Evolutionary conservation across 1,140 invertebrate species (phyloP).

Genomic region (Drosophila nasuta): DNA sequence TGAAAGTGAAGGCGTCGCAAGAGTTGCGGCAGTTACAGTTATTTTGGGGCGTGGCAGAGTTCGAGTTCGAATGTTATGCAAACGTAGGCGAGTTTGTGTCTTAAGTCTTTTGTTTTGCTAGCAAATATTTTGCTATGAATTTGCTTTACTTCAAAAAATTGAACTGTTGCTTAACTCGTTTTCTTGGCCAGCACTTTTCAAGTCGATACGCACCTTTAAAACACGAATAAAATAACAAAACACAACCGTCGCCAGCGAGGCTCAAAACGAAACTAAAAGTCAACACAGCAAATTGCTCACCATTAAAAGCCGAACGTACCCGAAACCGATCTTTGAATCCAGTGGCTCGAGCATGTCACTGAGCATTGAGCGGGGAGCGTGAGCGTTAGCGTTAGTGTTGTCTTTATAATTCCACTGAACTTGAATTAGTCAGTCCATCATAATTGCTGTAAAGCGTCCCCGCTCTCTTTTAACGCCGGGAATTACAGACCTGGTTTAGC

Average conservation of each 20-base stretch:
- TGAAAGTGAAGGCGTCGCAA: constrained; percentile 45
- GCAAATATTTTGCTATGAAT: constrained; percentile 1
- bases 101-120: constrained; percentile 68
- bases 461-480: background rate
- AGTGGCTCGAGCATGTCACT: constrained; percentile 22
- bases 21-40: constrained; percentile 14
- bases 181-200: constrained; percentile 28
- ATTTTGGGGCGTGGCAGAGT: constrained; percentile 27
- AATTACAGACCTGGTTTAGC: background rate
- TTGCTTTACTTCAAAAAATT: constrained; percentile 39
- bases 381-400: constrained; percentile 23
- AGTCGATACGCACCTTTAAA: constrained; percentile 38
- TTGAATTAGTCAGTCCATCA: constrained; percentile 71
- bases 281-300: constrained; percentile 18
- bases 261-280: constrained; percentile 82
- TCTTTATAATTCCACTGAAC: constrained; percentile 62
- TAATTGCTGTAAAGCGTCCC: background rate
- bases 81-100: constrained; percentile 54
- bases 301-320: constrained; percentile 1
- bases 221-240: background rate
- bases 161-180: constrained; percentile 32
- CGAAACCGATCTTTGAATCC: constrained; percentile 11
- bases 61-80: constrained; percentile 23
- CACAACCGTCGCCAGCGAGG: constrained; percentile 60
- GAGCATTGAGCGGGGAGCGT: background rate